phyloP scores from a whole-genome alignment of 2,113 vertebrate genomes.

The Daboia siamensis region DNA sequence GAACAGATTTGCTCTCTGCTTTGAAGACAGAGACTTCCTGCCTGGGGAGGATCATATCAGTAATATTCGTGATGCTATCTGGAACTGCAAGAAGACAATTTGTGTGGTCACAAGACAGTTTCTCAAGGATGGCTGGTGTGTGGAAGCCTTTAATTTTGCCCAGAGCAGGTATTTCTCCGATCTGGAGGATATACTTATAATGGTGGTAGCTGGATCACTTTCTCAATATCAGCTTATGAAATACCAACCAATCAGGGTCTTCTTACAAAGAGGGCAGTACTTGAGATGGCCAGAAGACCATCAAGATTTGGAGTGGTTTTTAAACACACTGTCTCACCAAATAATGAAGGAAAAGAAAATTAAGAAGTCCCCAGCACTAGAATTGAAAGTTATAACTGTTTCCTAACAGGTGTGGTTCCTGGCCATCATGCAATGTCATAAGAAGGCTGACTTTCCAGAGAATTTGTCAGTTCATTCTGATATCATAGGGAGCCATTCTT shows the following conservation, averaged over 20 bases:
- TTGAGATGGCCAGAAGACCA: conserved; percentile 85
- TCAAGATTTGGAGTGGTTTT: conserved; percentile 86
- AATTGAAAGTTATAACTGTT: conserved; percentile 50
- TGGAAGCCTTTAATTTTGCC: conserved; percentile 86
- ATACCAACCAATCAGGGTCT: conserved; percentile 69
- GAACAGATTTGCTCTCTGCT: conserved; percentile 81
- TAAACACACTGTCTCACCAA: conserved; percentile 70
- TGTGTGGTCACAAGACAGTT: conserved; percentile 86
- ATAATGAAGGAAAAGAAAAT: conserved; percentile 71
- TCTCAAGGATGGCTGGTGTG: conserved; percentile 87
- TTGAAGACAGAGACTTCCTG: conserved; percentile 90
- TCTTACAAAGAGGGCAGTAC: conserved; percentile 74
- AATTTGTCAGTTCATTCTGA: background rate
- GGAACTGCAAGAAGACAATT: conserved; percentile 81
- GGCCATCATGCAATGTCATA: background rate
- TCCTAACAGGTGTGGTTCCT: conserved; percentile 1
- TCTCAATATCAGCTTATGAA: conserved; percentile 83
- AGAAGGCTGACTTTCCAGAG: background rate
- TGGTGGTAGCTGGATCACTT: conserved; percentile 85
- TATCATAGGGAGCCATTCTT: background rate
- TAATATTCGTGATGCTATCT: conserved; percentile 84
- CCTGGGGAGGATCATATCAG: conserved; percentile 81
- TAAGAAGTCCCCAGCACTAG: background rate
- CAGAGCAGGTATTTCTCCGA: conserved; percentile 77
- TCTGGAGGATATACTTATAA: conserved; percentile 72